Evolutionary conservation across 2,888 invertebrate genomes (phyloP), one percentile per base, ranked within the genome.

Genomic region (Amphipyra tragopoginis): DNA sequence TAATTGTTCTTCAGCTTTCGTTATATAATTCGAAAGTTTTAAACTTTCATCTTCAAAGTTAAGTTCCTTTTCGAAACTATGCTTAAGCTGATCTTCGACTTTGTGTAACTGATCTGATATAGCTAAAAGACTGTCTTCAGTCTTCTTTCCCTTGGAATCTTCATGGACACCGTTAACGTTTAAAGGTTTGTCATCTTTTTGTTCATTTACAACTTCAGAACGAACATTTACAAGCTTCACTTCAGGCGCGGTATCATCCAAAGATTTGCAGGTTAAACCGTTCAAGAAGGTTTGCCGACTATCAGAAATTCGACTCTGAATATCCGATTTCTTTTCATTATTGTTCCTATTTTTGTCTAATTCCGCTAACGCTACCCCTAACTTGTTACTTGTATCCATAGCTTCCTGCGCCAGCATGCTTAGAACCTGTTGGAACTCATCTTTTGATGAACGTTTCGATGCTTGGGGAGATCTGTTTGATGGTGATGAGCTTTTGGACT

Each of bases 361-460:
- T 83, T 96, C 96, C 44, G 96, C 95, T 82, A 97, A 89, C 68
- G 97, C 97, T 70, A 96, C 95, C n/a, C 96, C 96, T 79, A 96
- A 86, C 78, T 96, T 96, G 72, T 96, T 96, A 83, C 97, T 97
- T 45, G 97, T 97, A 83, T 97, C 97, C 91, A 96, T 96, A 11
- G 97, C 97, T 94, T 97, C 97, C 83, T 96, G 96, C 10, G 97
- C 97, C 64, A 97, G 95, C 85, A 96, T 96, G 79, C 96, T 96
- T 52, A 97, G 91, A 39, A 97, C 95, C 83, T 97, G 97, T 86
- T 97, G 97, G 86, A 97, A 89, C 89, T 93, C 91, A 86, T 95
- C 92, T 88, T 93, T 89, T 66, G 93, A 89, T 83, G 91, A 90
- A 80, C 91, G 86, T 86, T 94, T 90, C 73, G 90, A 85, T 90